These are phyloP conservation scores for Encarsia formosa DNA, from an alignment of 2,888 invertebrate species.

Conservation along the genomic window DNA sequence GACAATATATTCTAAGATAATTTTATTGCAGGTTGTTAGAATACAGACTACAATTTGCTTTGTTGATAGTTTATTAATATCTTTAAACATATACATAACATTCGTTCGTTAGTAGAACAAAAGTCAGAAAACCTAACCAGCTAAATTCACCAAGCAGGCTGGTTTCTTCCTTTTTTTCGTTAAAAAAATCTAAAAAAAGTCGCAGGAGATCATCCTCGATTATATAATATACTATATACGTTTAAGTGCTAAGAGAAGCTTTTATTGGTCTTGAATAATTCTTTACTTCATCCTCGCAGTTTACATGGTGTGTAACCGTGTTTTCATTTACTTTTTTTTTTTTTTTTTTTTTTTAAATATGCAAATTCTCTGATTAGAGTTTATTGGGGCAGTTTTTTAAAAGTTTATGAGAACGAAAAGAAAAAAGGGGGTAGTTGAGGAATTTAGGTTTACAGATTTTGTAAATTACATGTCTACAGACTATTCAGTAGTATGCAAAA, in stretches of 20 bases:
- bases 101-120: slow-evolving; percentile 23
- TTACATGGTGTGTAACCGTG: neutral
- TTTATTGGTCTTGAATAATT: slow-evolving; percentile 14
- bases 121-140: slow-evolving; percentile 19
- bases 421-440: slow-evolving; percentile 12
- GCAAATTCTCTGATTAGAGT: slow-evolving; percentile 17
- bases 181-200: slow-evolving; percentile 27
- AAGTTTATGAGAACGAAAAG: slow-evolving; percentile 12
- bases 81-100: slow-evolving; percentile 27
- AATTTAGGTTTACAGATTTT: slow-evolving; percentile 3
- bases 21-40: slow-evolving; percentile 48
- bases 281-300: slow-evolving; percentile 4
- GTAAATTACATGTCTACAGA: slow-evolving; percentile 23
- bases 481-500: slow-evolving; percentile 44
- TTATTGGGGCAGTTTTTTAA: slow-evolving; percentile 9
- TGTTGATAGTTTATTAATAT: slow-evolving; percentile 28
- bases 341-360: neutral
- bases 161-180: slow-evolving; percentile 9
- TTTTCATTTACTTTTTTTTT: neutral
- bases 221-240: slow-evolving; percentile 18
- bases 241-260: slow-evolving; percentile 15
- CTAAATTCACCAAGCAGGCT: slow-evolving; percentile 4
- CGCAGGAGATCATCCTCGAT: slow-evolving; percentile 16
- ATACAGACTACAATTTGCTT: slow-evolving; percentile 29
- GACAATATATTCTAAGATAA: slow-evolving; percentile 47